These are phyloP conservation scores for Formicarius rufipectus DNA, from an alignment of 2,113 vertebrate species.

Conservation along the genomic window DNA sequence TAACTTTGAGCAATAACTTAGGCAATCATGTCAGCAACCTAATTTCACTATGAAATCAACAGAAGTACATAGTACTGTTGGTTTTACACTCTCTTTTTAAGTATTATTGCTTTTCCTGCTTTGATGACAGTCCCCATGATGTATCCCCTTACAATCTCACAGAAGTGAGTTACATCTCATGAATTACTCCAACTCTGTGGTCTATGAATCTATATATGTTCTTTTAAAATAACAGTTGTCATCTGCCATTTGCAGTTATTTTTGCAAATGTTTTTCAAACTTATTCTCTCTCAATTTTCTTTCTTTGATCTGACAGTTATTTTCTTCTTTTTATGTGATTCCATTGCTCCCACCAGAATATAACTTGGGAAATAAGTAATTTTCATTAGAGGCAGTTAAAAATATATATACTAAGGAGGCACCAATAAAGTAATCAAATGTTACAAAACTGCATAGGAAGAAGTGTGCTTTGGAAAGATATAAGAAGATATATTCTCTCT, in stretches of 20 bases:
- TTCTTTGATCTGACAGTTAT: background rate
- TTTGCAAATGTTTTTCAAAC: background rate
- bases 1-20: background rate
- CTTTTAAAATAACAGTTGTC: background rate
- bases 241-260: background rate
- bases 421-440: background rate
- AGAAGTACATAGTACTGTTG: background rate
- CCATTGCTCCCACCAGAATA: background rate
- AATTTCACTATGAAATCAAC: background rate
- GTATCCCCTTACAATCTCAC: background rate
- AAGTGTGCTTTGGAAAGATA: background rate
- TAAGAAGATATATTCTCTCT: background rate
- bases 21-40: background rate
- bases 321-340: background rate
- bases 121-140: background rate
- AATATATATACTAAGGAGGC: background rate
- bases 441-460: background rate
- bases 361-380: background rate
- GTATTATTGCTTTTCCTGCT: background rate
- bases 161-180: background rate
- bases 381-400: background rate
- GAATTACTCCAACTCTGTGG: background rate
- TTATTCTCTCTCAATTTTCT: background rate
- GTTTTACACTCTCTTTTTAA: background rate
- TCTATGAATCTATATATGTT: background rate